Base-by-base conservation (phyloP, 2,113 vertebrate species). In the Pseudopodoces humilis region DNA sequence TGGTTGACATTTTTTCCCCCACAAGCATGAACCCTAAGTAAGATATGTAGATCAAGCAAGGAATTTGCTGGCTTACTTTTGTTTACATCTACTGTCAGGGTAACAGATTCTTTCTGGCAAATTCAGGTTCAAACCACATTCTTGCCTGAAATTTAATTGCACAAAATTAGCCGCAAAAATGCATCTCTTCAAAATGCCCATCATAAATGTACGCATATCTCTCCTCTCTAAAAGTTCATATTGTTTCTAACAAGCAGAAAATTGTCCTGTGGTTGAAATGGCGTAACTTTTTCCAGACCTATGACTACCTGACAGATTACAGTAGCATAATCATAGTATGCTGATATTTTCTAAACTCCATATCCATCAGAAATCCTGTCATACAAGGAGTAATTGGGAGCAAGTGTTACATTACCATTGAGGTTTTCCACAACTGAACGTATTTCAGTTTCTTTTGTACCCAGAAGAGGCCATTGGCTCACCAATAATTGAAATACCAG, bases 301-400 rank as follows among this genome's bases (percentile, higher is more conserved):
- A 27, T 62, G 41, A 86, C 37, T 77, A 35, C 53, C 74, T 83
- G 12, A 35, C 49, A 94, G 31, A n/a, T 95, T 91, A 84, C 31
- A 64, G 65, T 81, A 50, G 69, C 58, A n/a, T 19, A 68, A 52
- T 78, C 49, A 59, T 31, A 31, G 23, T 22, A 81, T 7, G 33
- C 7, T 76, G 35, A n/a, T 94, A 62, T 86, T 95, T 97, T 88
- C 65, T 41, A 33, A 91, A 92, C 46, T 69, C 49, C 7, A 37
- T 93, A 96, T 93, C 75, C 52, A 69, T 90, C 77, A 95, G 62
- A 95, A 92, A 92, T 87, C 68, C 81, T 90, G 72, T 87, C 91
- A 97, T 93, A 83, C 22, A 85, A 53, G 17, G 72, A 97, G 70
- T 30, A 79, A 59, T 89, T 90, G 59, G 53, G 69, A 93, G 68